Evolutionary conservation across 2,797 vertebrate species (phyloP), one percentile per base, ranked within the genome.

Genomic region (Nyctalus aviator): DNA sequence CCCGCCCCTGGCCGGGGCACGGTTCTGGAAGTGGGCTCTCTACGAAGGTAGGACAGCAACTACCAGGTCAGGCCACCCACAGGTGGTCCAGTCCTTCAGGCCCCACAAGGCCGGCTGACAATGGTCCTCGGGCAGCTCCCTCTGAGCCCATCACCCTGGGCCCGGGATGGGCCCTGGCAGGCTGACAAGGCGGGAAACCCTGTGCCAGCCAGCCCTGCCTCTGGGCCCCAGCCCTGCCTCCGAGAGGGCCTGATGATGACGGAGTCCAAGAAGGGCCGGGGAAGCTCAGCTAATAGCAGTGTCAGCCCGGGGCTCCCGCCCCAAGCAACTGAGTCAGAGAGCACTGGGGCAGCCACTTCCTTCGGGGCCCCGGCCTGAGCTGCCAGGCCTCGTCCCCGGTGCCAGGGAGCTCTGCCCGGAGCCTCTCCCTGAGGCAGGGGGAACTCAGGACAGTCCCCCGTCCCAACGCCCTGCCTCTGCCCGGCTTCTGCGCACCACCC

Each of bases 321-420:
- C 90, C 72, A 73, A 88, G 66, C 78, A 92, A 69, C 71, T 86
- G 66, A 96, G 79, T 90, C 94, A 76, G 84, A 72, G 32, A 83
- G 23, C 27, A 35, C 4, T 1, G 13, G 37, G 57, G 64, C 25
- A 18, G 86, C 55, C 23, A 35, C 57, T 89, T 95, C 84, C 83
- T 37, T 76, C 41, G 71, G 41, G 81, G 62, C 68, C 62, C 64
- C n/a, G n/a, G 30, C 76, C 78, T 32, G 84, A 71, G 64, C 13
- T 81, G 41, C 35, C 32, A 48, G 73, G 12, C 66, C 35, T 53
- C 48, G n/a, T 11, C 37, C 37, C 8, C 0, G 2, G 30, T 5
- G 12, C 81, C 66, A 66, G 13, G 59, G 50, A 88, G 41, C 30
- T 88, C 72, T 41, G 18, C 18, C 73, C 44, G 17, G 57, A 68